These are phyloP conservation scores for Periophthalmus magnuspinnatus DNA, from an alignment of 2,797 vertebrate species.

Conservation along the genomic window DNA sequence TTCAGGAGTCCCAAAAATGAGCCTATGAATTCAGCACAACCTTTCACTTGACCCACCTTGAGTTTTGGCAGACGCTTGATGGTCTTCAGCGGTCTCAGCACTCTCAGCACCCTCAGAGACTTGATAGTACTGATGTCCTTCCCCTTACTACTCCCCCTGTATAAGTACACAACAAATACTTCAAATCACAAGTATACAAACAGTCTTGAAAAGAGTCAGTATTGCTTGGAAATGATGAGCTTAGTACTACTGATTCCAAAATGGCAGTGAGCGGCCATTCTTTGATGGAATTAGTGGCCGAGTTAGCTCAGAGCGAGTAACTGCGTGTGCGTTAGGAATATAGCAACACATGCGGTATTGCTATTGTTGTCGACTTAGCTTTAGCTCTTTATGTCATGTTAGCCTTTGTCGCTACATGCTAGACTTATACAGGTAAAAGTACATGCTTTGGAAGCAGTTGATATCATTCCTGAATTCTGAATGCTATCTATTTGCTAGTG, in stretches of 20 bases:
- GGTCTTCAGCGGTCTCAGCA: constrained; percentile 93
- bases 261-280: constrained; percentile 64
- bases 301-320: constrained; percentile 76
- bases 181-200: constrained; percentile 5
- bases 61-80: constrained; percentile 96
- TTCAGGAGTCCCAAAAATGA: not conserved
- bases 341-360: constrained; percentile 75
- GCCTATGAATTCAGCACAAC: not conserved
- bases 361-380: constrained; percentile 52
- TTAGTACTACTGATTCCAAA: constrained; percentile 39
- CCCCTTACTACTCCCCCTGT: constrained; percentile 91
- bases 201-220: constrained; percentile 39
- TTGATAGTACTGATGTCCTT: constrained; percentile 97
- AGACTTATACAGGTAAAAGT: constrained; percentile 51
- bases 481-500: constrained; percentile 36
- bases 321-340: constrained; percentile 67
- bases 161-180: constrained; percentile 11
- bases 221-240: constrained; percentile 6
- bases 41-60: constrained; percentile 77
- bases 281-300: constrained; percentile 53
- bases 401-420: constrained; percentile 68
- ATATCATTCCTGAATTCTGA: constrained; percentile 52
- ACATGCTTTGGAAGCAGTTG: constrained; percentile 62
- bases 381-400: constrained; percentile 47
- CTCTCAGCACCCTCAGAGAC: constrained; percentile 92